Base-by-base conservation (phyloP, 2,888 invertebrate species). In the Tricholauxania praeusta region DNA sequence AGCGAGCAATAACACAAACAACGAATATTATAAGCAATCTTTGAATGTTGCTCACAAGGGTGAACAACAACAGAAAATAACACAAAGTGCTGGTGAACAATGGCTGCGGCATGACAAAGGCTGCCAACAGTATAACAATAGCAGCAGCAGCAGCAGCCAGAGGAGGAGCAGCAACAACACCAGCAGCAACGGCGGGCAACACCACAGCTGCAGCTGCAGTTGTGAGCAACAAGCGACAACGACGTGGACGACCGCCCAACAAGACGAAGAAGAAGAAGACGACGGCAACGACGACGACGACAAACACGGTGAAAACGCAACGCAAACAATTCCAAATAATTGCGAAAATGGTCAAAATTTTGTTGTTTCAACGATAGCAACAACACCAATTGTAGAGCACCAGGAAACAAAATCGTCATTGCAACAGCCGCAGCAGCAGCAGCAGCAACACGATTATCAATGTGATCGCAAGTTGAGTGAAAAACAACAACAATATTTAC, bases 111-210 rank as follows among this genome's bases (percentile, higher is more conserved):
- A 76, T 73, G 76, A 78, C 78, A 78, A 76, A 78, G 74, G 75
- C 78, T 76, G 78, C 76, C 75, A 77, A 79, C 82, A 82, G 81
- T 80, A 75, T 80, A 64, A 76, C 52, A 57, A 68, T 63, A 69
- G 62, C 59, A 67, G 66, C 55, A 78, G 70, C 77, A 71, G 66
- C 75, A 78, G 69, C 74, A 79, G 55, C 47, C 55, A 53, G 71
- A 73, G 69, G 75, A 75, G 73, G 72, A 74, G 69, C 72, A 75
- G 64, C 73, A 79, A 49, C 74, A 79, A 70, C 49, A 55, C 19
- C 55, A 55, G 53, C 55, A 82, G 80, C 78, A 82, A 39, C 39
- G 39, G 39, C 39, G 39, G 39, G 10, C 39, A 39, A 39, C 39
- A 39, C 39, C 39, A 39, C 80, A 81, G 80, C 80, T 80, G 80